These are phyloP conservation scores for Chiridota heheva DNA, from an alignment of 35 echinoderm and acorn worm species.

Conservation along the genomic window DNA sequence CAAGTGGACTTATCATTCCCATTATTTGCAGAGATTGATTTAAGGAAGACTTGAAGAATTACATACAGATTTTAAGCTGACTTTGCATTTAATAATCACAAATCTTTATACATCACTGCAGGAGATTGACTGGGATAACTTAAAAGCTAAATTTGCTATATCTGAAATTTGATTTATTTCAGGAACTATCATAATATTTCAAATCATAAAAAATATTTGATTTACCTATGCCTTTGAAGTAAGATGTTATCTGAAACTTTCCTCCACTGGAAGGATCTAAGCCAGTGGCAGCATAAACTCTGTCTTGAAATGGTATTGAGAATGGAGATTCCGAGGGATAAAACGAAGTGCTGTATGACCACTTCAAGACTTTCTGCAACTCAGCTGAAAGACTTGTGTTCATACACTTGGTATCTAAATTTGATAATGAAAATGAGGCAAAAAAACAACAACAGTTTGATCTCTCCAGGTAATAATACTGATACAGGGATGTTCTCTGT, in stretches of 20 bases:
- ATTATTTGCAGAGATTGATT: no score
- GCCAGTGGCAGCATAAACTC: conserved; percentile 65
- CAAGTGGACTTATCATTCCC: no score
- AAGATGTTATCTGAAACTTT: conserved; percentile 93
- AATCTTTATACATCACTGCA: no score
- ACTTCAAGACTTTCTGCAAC: conserved; percentile 56
- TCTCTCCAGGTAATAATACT: background rate
- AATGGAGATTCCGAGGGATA: conserved; percentile 89
- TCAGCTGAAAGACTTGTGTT: conserved; percentile 68
- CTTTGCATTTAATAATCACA: no score
- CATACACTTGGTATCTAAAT: conserved; percentile 78
- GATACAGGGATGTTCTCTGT: background rate
- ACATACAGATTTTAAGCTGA: no score
- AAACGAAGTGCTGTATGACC: conserved; percentile 90
- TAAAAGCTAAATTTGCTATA: no score
- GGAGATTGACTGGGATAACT: no score
- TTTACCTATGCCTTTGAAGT: conserved; percentile 77
- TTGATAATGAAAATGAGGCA: background rate
- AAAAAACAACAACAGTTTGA: background rate
- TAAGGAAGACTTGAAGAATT: no score
- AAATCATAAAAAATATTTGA: no score
- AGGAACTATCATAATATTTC: no score
- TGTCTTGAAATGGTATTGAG: conserved; percentile 67
- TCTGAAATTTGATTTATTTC: no score
- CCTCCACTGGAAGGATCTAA: conserved; percentile 75